Percentiles rank a stretch among this genome's conserved stretches.
These are phyloP conservation scores for Knipowitschia caucasica DNA, from an alignment of 2,797 vertebrate species.

Conservation along the genomic window DNA sequence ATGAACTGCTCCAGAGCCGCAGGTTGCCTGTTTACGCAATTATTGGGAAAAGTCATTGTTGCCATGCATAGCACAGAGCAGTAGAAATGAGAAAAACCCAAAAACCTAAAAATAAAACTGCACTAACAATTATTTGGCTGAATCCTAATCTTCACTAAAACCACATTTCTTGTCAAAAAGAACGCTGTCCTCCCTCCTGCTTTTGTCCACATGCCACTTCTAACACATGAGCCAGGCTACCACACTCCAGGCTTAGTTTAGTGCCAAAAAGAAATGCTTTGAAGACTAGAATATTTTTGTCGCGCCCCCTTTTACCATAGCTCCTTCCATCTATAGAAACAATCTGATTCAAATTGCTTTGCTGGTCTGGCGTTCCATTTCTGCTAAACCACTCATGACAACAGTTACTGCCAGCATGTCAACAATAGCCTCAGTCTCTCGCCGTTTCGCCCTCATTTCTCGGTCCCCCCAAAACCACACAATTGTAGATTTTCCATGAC, in stretches of 20 bases:
- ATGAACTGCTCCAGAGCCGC: no score
- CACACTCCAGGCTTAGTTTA: conserved; percentile 16
- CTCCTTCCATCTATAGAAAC: conserved; percentile 40
- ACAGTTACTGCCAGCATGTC: conserved; percentile 64
- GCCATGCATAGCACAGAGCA: no score
- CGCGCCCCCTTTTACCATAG: conserved; percentile 21
- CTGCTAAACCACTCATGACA: conserved; percentile 72
- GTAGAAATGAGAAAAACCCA: no score
- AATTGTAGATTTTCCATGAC: conserved; percentile 69
- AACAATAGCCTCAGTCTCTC: conserved; percentile 57
- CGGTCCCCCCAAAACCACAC: conserved; percentile 53
- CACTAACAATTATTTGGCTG: no score
- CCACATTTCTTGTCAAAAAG: no score
- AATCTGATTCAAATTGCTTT: conserved; percentile 62
- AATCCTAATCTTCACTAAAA: no score
- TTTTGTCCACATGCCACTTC: conserved; percentile 45
- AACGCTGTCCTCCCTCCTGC: no score
- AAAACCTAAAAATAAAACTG: no score
- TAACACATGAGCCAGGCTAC: conserved; percentile 20
- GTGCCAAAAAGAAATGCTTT: conserved; percentile 67
- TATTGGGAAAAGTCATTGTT: no score
- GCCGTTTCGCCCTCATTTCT: conserved; percentile 34
- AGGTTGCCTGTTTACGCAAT: no score
- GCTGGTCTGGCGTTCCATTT: conserved; percentile 58
- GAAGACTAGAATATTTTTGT: conserved; percentile 66